Base-by-base conservation (phyloP, 2,113 vertebrate species). In the Cyphomyrus discorhynchus region DNA sequence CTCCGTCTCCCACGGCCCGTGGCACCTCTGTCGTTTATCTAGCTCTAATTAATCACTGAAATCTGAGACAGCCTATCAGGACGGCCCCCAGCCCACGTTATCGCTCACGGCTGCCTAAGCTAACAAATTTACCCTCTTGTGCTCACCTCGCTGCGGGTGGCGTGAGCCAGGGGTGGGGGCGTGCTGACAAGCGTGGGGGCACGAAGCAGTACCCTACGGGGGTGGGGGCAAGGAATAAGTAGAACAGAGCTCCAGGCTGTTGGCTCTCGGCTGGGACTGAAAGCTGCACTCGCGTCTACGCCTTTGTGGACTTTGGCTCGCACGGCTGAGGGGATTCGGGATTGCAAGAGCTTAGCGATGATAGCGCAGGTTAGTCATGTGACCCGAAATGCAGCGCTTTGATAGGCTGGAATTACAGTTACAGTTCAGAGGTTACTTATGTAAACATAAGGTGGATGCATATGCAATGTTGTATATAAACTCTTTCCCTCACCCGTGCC, bases 41-140 rank as follows among this genome's bases (percentile, higher is more conserved):
- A 89, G 85, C 92, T 83, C 31, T 77, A 90, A 92, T 93, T 91
- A 91, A 92, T 93, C 91, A 74, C 86, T 84, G 88, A 84, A 88
- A 93, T 91, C 35, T 80, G 91, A 91, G 90, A 15, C 49, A 70
- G 84, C 45, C 90, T 90, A 90, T 92, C 89, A 89, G 49, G 49
- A 17, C 62, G 90, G 17, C 0, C 91, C 47, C 91, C 90, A 3
- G 80, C 86, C n/a, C 66, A 11, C 49, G 89, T 89, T 91, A 80
- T 93, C 91, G 91, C 88, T 91, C 90, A 35, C 15, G 83, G 89
- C 84, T n/a, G 56, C 88, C 88, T 7, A 56, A 90, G 90, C 92
- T 92, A 91, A 93, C 88, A 90, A 77, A 89, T 92, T 91, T 93
- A 88, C 91, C 83, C 42, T 91, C 42, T 35, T 45, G 88, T 77